Evolutionary conservation across 2,888 invertebrate genomes (phyloP).

Genomic region (Candidula unifasciata): DNA sequence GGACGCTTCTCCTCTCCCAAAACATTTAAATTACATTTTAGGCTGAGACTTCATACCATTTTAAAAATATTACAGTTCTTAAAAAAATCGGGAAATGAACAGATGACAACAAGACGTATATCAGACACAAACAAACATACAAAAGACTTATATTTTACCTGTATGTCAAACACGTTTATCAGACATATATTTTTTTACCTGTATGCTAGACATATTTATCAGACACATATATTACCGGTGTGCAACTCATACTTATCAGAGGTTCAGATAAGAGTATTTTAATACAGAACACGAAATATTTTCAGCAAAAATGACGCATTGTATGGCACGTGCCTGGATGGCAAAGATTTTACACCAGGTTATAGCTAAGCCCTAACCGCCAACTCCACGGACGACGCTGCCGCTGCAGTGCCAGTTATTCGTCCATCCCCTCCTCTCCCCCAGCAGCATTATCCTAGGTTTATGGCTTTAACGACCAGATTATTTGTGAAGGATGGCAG

Average conservation of each 20-base stretch:
- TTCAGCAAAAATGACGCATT: background rate
- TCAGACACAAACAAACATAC: no score
- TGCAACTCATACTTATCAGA: background rate
- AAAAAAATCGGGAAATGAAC: no score
- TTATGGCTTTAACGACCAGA: slow-evolving; percentile 12
- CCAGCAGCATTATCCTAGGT: background rate
- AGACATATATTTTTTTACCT: no score
- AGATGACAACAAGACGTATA: no score
- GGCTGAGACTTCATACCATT: no score
- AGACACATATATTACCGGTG: no score
- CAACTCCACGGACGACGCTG: slow-evolving; percentile 2
- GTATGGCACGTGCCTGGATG: background rate
- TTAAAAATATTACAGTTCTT: no score
- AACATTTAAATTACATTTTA: no score
- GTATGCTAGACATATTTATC: background rate
- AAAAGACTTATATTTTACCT: no score
- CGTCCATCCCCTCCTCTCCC: background rate
- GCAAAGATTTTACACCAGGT: background rate
- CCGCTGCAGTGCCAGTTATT: background rate
- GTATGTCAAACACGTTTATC: background rate
- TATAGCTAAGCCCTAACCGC: slow-evolving; percentile 10
- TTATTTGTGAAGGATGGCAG: slow-evolving; percentile 19
- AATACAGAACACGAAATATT: background rate
- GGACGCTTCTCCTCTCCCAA: no score
- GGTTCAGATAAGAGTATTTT: background rate